These are phyloP conservation scores for Hestina assimilis DNA, from an alignment of 1,140 invertebrate species.

Conservation along the genomic window DNA sequence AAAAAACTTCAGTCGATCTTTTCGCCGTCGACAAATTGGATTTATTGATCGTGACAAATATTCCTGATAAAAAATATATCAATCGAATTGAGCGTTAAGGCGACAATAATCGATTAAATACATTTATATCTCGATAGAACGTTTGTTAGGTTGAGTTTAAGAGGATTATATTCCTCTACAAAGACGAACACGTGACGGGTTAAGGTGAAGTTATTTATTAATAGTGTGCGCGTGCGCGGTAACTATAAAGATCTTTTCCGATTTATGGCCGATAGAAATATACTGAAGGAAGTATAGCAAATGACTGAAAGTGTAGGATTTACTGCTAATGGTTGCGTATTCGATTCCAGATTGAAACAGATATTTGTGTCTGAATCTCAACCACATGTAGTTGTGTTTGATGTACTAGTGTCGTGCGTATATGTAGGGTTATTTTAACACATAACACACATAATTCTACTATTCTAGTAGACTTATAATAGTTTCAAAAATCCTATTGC, in stretches of 20 bases:
- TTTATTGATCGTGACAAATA: constrained; percentile 39
- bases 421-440: too few relatives aligned
- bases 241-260: constrained; percentile 15
- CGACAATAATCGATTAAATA: constrained; percentile 24
- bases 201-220: constrained; percentile 11
- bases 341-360: too few relatives aligned
- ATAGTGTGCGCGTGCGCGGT: constrained; percentile 7
- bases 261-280: constrained; percentile 2
- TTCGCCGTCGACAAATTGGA: constrained; percentile 28
- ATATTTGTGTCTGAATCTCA: too few relatives aligned
- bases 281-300: too few relatives aligned
- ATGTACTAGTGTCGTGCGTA: too few relatives aligned
- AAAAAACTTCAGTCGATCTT: constrained; percentile 14
- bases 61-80: constrained; percentile 22
- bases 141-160: constrained; percentile 11
- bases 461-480: too few relatives aligned
- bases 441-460: too few relatives aligned
- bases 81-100: constrained; percentile 26
- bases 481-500: too few relatives aligned
- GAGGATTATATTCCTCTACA: constrained; percentile 6
- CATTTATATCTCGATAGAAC: constrained; percentile 8
- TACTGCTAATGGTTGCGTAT: too few relatives aligned
- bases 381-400: too few relatives aligned
- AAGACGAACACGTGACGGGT: constrained; percentile 14
- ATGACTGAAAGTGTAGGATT: too few relatives aligned